These are phyloP conservation scores for Lochmaea capreae DNA, from an alignment of 2,888 invertebrate species.

Conservation along the genomic window DNA sequence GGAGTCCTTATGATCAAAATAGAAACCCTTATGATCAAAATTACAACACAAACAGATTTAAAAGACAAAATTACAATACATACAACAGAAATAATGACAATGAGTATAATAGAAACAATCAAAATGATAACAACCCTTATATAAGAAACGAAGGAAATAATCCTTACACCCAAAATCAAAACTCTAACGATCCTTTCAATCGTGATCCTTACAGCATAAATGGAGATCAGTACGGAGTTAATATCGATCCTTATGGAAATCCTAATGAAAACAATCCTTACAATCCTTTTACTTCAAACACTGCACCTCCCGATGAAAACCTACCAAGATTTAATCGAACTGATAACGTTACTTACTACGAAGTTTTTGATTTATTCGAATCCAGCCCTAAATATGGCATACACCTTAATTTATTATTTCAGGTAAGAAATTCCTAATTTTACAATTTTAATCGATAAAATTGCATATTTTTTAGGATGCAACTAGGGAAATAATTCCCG, in stretches of 20 bases:
- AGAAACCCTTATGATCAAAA: conserved; percentile 48
- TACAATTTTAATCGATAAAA: no score
- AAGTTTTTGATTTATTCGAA: conserved; percentile 79
- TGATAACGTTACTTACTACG: conserved; percentile 62
- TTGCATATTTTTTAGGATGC: conserved; percentile 72
- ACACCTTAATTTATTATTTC: conserved; percentile 81
- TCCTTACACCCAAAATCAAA: conserved; percentile 39
- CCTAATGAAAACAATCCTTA: conserved; percentile 32
- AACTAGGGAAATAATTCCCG: conserved; percentile 73
- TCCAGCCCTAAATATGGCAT: conserved; percentile 76
- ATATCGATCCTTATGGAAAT: conserved; percentile 59
- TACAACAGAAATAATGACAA: conserved; percentile 40
- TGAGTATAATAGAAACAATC: conserved; percentile 23
- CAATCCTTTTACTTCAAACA: conserved; percentile 14
- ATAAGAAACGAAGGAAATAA: conserved; percentile 26
- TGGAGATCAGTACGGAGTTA: conserved; percentile 58
- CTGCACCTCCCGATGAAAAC: conserved; percentile 22
- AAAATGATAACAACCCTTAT: conserved; percentile 31
- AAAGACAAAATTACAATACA: conserved; percentile 49
- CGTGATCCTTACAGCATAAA: conserved; percentile 58
- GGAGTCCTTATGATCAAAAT: conserved; percentile 39
- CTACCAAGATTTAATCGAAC: conserved; percentile 46
- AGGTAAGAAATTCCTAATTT: conserved; percentile 67
- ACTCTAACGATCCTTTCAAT: conserved; percentile 50
- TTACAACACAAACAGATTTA: conserved; percentile 52